Evolutionary conservation across 2,113 vertebrate species (phyloP).

Genomic region (Ginglymostoma cirratum): DNA sequence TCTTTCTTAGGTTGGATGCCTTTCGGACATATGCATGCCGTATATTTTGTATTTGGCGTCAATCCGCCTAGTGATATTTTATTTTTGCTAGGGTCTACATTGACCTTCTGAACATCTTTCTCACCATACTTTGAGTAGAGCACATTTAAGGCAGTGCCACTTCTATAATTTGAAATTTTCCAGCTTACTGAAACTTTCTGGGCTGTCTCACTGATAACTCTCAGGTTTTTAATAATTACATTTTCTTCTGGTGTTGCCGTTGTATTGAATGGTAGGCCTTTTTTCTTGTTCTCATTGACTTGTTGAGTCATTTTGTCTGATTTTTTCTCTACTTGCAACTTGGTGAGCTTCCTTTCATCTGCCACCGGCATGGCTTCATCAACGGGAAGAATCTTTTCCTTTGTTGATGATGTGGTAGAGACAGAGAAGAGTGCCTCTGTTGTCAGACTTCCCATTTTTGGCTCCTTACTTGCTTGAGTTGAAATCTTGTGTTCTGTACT

Average conservation of each 20-base stretch:
- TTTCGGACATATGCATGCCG: slow-evolving; percentile 78
- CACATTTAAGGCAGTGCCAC: slow-evolving; percentile 60
- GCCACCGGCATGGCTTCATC: slow-evolving; percentile 47
- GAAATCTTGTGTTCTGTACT: slow-evolving; percentile 38
- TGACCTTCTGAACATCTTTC: slow-evolving; percentile 66
- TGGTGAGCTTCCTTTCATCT: slow-evolving; percentile 50
- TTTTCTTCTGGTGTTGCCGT: slow-evolving; percentile 42
- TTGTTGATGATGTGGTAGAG: background rate
- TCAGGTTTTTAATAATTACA: slow-evolving; percentile 60
- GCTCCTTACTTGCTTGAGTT: slow-evolving; percentile 43
- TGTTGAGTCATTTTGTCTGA: slow-evolving; percentile 51
- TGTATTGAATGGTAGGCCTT: slow-evolving; percentile 35
- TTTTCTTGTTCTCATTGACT: slow-evolving; percentile 55
- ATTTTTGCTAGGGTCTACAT: slow-evolving; percentile 64
- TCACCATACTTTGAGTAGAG: slow-evolving; percentile 79
- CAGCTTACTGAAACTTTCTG: slow-evolving; percentile 79
- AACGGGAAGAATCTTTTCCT: slow-evolving; percentile 32
- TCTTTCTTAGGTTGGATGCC: slow-evolving; percentile 62
- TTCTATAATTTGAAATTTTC: slow-evolving; percentile 57
- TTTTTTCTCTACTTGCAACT: slow-evolving; percentile 45
- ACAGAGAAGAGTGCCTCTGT: slow-evolving; percentile 39
- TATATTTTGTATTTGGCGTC: slow-evolving; percentile 69
- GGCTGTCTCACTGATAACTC: slow-evolving; percentile 67
- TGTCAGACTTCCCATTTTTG: slow-evolving; percentile 39
- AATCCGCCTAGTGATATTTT: slow-evolving; percentile 76